phyloP scores from a whole-genome alignment of 2,113 vertebrate genomes.

The Uria aalge region DNA sequence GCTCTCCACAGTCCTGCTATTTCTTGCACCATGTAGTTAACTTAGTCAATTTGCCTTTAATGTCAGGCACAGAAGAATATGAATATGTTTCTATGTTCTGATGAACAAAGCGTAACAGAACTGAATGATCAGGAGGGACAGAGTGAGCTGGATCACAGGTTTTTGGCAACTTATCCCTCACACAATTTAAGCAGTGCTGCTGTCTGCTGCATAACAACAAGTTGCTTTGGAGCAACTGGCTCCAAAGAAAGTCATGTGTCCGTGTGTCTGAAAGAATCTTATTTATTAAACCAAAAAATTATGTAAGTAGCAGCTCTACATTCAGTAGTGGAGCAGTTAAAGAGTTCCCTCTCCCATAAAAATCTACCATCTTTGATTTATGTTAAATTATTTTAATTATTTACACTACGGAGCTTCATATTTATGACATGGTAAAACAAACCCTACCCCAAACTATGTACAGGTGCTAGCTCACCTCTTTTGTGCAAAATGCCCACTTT shows the following conservation, averaged over 20 bases:
- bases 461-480: constrained; percentile 80
- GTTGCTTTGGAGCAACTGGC: not conserved
- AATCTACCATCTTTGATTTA: not conserved
- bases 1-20: not conserved
- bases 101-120: not conserved
- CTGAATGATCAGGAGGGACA: not conserved
- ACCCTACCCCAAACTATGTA: not conserved
- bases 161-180: not conserved
- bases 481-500: constrained; percentile 70
- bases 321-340: not conserved
- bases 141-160: not conserved
- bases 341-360: not conserved
- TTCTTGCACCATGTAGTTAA: not conserved
- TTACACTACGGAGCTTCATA: not conserved
- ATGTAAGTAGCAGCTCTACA: not conserved
- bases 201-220: constrained; percentile 45
- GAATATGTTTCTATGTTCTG: not conserved
- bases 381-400: not conserved
- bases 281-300: not conserved
- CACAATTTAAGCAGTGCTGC: not conserved
- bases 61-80: not conserved
- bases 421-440: not conserved
- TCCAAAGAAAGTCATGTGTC: not conserved
- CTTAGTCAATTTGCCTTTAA: not conserved
- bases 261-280: not conserved